Evolutionary conservation across 1,140 invertebrate genomes (phyloP).

Genomic region (Philopotamus ludificatus): DNA sequence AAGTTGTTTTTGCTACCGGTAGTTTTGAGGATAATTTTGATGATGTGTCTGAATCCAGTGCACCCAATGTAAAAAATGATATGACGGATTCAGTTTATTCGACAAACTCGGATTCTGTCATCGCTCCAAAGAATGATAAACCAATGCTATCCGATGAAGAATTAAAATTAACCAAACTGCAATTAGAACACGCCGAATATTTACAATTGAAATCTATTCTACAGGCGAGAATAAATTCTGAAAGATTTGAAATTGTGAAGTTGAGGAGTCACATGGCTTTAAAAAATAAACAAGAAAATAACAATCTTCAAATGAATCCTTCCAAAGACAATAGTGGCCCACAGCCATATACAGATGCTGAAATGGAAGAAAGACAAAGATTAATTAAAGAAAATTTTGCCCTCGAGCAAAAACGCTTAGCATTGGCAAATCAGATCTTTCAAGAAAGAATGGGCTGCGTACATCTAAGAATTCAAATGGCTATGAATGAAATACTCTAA

Average conservation of each 20-base stretch:
- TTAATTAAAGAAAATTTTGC: slow-evolving; percentile 65
- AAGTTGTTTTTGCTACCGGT: slow-evolving; percentile 37
- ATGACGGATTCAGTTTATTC: slow-evolving; percentile 39
- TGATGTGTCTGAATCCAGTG: slow-evolving; percentile 43
- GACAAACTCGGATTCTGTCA: slow-evolving; percentile 28
- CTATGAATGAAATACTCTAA: slow-evolving; percentile 59
- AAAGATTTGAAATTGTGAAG: slow-evolving; percentile 67
- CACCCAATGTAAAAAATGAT: slow-evolving; percentile 36
- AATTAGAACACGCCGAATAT: slow-evolving; percentile 66
- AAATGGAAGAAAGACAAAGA: slow-evolving; percentile 54
- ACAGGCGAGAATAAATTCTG: slow-evolving; percentile 64
- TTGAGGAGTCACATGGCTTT: slow-evolving; percentile 57
- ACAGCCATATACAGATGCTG: slow-evolving; percentile 49
- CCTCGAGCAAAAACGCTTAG: slow-evolving; percentile 66
- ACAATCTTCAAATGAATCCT: slow-evolving; percentile 53
- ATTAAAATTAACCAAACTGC: slow-evolving; percentile 59
- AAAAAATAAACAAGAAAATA: slow-evolving; percentile 55
- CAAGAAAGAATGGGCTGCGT: slow-evolving; percentile 68
- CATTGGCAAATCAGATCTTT: slow-evolving; percentile 61
- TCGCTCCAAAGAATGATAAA: slow-evolving; percentile 46
- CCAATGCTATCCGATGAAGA: slow-evolving; percentile 57
- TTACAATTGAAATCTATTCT: slow-evolving; percentile 64
- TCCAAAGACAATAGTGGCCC: slow-evolving; percentile 53
- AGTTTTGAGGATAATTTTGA: slow-evolving; percentile 55
- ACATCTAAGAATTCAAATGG: slow-evolving; percentile 64